Evolutionary conservation across 2,888 invertebrate species (phyloP), one percentile per base, ranked within the genome.

Genomic region (Xestia rhomboidea): DNA sequence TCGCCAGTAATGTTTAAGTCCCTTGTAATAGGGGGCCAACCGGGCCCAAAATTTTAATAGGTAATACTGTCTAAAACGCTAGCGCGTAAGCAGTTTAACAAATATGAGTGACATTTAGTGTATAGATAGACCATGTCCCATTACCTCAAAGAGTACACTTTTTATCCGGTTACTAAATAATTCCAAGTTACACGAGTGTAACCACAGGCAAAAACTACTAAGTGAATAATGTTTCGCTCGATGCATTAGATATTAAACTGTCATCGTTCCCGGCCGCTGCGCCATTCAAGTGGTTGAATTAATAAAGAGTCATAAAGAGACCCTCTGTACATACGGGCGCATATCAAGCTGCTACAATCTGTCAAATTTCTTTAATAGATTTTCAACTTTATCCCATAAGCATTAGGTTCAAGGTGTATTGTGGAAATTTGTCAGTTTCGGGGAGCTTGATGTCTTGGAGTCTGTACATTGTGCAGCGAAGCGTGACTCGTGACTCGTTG

Each of bases 401-500:
- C 34, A 34, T 34, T 34, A 34, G 34, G 34, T 34, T 34, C 34
- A 34, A 34, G 34, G 5, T 34, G 34, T 0, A 34, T 34, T 34
- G 34, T 4, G 34, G 6, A 34, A 34, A 34, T 34, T 34, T 34
- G 34, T 34, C 34, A 34, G 34, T 34, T 34, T 34, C 4, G 5
- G 5, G 34, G 4, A 34, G 34, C 34, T 34, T 34, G 5, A 34
- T 34, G 4, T 3, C 4, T 34, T 34, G 34, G 6, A 5, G 34
- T 34, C 34, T 34, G 38, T 18, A 46, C 57, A 68, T 79, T 78
- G 81, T 73, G 76, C 66, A 60, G 27, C 72, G 63, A 38, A 66
- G 85, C 83, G 73, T 71, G 83, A 73, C 87, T 76, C 68, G 77
- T 62, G 62, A 81, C 76, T 79, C 38, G n/a, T 49, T 69, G 46